Evolutionary conservation across 1,140 invertebrate genomes (phyloP), one percentile per base, ranked within the genome.

Genomic region (Paramacrobiotus metropolitanus): DNA sequence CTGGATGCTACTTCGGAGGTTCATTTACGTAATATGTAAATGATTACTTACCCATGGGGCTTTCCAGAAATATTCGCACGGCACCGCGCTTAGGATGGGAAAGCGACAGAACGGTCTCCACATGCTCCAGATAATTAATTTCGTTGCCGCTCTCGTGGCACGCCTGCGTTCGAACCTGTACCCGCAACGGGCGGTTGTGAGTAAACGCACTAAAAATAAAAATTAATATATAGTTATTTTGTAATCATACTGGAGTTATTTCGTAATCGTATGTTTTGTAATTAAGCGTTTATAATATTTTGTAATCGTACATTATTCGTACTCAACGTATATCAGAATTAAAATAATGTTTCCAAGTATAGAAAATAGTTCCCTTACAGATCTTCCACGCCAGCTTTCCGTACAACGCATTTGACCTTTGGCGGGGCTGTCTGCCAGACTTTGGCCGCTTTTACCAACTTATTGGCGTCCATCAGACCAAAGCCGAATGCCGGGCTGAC

Each of bases 401-500:
- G 15, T 9, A 60, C 60, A n/a, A 30, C 67, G 74, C 92, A 96
- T 65, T 93, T 91, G 69, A 91, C 87, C 71, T 96, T 90, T 21
- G 86, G 82, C 1, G 93, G 92, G n/a, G 95, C 90, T 18, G 81
- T 82, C 2, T 81, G 84, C 94, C 94, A 98, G 66, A 85, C 81
- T 69, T 87, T 82, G 1, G 93, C 91, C 63, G 93, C 73, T 45
- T 78, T 82, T 0, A 96, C 90, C 83, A 97, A 85, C 4, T 82
- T 82, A n/a, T 82, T 83, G 1, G 90, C 92, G 75, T 98, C 91
- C 87, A 98, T 94, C 24, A 98, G 73, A 20, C 94, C 94, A 71
- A 96, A 98, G 9, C 94, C 93, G 71, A 95, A 96, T 72, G 92
- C 90, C 70, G 93, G 88, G 24, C 24, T 9, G 24, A 55, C 48